Percentiles rank a stretch among this genome's conserved stretches.
Evolutionary conservation across 2,888 invertebrate species (phyloP).

Genomic region (Tubulanus polymorphus): DNA sequence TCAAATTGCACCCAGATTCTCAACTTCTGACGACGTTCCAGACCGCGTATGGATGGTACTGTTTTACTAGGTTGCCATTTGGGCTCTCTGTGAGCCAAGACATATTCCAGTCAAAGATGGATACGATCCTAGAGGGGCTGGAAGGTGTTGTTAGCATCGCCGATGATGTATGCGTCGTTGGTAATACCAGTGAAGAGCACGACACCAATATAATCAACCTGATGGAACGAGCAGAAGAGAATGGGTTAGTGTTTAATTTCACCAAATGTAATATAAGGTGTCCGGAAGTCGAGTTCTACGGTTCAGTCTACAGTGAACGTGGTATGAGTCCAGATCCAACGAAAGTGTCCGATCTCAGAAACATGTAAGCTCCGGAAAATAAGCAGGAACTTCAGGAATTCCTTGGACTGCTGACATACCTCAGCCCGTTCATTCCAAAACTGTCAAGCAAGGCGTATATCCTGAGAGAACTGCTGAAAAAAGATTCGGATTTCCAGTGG

Average conservation of each 20-base stretch:
- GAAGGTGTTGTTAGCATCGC: constrained; percentile 12
- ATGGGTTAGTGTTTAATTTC: constrained; percentile 18
- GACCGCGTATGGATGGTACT: constrained; percentile 18
- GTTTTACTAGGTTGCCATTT: constrained; percentile 18
- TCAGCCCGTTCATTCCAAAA: constrained; percentile 13
- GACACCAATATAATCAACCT: constrained; percentile 10
- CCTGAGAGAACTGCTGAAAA: constrained; percentile 12
- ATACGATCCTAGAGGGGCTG: constrained; percentile 13
- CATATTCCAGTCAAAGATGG: constrained; percentile 19
- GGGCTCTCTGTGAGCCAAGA: constrained; percentile 15
- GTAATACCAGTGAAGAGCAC: constrained; percentile 11
- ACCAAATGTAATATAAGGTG: constrained; percentile 8
- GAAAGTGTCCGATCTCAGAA: constrained; percentile 11
- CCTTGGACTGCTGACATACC: constrained; percentile 16
- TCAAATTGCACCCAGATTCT: constrained; percentile 11
- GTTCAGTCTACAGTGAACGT: constrained; percentile 9
- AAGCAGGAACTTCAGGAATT: constrained; percentile 15
- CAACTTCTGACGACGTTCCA: constrained; percentile 20
- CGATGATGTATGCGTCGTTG: constrained; percentile 13
- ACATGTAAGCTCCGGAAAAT: constrained; percentile 12
- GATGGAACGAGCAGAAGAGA: constrained; percentile 10
- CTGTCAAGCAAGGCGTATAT: constrained; percentile 8
- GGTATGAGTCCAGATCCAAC: constrained; percentile 19
- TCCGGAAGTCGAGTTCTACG: constrained; percentile 16
- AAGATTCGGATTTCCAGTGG: constrained; percentile 15